Evolutionary conservation across 2,797 vertebrate species (phyloP).

Genomic region (Spinus olivaceus): DNA sequence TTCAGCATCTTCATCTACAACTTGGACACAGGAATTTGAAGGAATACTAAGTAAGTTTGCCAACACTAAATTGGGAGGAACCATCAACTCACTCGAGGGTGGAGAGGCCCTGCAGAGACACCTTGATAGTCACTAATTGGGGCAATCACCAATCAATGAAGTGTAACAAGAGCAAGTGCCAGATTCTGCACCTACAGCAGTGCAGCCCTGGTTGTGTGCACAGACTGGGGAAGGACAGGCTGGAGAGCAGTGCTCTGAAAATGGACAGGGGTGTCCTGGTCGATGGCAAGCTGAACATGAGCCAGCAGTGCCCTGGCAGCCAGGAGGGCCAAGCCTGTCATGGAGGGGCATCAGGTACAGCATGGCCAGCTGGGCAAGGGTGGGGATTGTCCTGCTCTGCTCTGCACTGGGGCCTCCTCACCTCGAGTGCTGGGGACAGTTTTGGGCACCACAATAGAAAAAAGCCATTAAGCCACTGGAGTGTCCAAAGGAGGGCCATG

Average conservation of each 20-base stretch:
- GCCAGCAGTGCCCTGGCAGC: neutral
- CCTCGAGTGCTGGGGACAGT: accelerated
- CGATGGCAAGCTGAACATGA: accelerated
- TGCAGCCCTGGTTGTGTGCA: neutral
- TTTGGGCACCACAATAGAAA: neutral
- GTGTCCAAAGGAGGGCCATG: neutral
- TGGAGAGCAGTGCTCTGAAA: neutral
- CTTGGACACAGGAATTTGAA: neutral
- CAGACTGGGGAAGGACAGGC: neutral
- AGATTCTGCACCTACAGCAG: neutral
- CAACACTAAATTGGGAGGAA: neutral
- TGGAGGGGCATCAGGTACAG: neutral
- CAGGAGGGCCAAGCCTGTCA: accelerated
- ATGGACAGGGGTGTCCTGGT: neutral
- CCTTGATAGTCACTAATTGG: neutral
- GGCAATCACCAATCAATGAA: neutral
- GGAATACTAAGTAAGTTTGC: neutral
- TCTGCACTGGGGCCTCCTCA: accelerated
- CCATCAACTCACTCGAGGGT: accelerated
- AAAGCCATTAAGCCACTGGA: neutral
- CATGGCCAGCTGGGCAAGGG: accelerated
- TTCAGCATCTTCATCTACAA: neutral
- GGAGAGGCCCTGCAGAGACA: neutral
- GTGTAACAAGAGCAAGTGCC: neutral
- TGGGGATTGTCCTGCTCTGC: neutral